Percentiles rank a stretch among this genome's conserved stretches.
phyloP scores from a whole-genome alignment of 2,888 invertebrate species.

The Chloroclystis v-ata region DNA sequence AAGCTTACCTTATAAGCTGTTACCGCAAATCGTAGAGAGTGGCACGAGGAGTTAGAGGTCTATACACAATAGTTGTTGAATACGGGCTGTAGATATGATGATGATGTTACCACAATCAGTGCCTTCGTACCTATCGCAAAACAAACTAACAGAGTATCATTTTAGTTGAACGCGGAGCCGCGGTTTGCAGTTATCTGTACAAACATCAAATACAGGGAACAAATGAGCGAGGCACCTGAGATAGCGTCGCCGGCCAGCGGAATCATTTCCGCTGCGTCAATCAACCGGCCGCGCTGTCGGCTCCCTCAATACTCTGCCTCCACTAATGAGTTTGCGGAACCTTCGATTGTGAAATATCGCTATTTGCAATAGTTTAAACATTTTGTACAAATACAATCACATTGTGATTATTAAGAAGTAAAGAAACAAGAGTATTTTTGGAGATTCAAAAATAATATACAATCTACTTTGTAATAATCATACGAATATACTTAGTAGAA shows the following conservation, averaged over 20 bases:
- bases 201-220: conserved; percentile 60
- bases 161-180: background rate
- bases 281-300: conserved; percentile 57
- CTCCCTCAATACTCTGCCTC: conserved; percentile 51
- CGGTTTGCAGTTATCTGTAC: conserved; percentile 36
- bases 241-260: conserved; percentile 58
- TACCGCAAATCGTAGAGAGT: too few relatives aligned
- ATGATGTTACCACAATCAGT: too few relatives aligned
- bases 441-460: too few relatives aligned
- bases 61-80: too few relatives aligned
- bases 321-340: conserved; percentile 68
- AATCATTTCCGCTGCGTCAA: conserved; percentile 75
- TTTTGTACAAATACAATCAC: background rate
- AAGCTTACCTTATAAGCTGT: too few relatives aligned
- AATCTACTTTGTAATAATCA: too few relatives aligned
- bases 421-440: too few relatives aligned
- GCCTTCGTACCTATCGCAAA: too few relatives aligned
- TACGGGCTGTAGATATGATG: too few relatives aligned
- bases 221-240: conserved; percentile 59
- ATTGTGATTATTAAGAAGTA: too few relatives aligned
- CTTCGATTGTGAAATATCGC: conserved; percentile 32
- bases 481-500: too few relatives aligned
- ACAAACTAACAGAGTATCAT: background rate
- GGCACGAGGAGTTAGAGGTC: too few relatives aligned
- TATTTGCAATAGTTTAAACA: background rate